phyloP scores from a whole-genome alignment of 2,888 invertebrate genomes.

The Diaprepes abbreviatus region DNA sequence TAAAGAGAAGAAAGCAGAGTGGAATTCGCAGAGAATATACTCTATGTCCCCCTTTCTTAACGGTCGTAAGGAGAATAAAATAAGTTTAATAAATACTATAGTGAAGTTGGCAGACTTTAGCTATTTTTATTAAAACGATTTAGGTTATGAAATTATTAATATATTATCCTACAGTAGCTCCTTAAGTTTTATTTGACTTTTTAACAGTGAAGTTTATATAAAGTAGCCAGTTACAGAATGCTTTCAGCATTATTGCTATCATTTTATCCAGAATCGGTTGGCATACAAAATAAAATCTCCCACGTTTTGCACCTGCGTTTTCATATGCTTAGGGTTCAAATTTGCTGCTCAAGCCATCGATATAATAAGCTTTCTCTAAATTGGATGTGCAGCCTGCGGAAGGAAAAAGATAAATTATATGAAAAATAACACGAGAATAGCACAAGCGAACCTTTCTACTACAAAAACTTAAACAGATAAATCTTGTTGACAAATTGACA shows the following conservation, averaged over 20 bases:
- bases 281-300: conserved; percentile 57
- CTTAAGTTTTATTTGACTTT: not conserved
- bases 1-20: too few relatives aligned
- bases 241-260: conserved; percentile 45
- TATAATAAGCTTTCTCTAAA: conserved; percentile 64
- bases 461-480: conserved; percentile 60
- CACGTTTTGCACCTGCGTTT: conserved; percentile 60
- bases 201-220: not conserved
- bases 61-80: too few relatives aligned
- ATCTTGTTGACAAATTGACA: conserved; percentile 65
- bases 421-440: conserved; percentile 60
- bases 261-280: conserved; percentile 39
- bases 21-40: too few relatives aligned
- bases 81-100: too few relatives aligned
- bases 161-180: too few relatives aligned
- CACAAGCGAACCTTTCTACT: conserved; percentile 50
- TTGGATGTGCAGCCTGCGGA: conserved; percentile 63
- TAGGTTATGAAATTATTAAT: too few relatives aligned
- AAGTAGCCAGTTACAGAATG: conserved; percentile 24
- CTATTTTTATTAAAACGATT: too few relatives aligned
- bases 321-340: conserved; percentile 57
- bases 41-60: too few relatives aligned
- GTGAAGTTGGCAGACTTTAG: too few relatives aligned
- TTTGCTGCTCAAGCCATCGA: conserved; percentile 56
- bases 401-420: conserved; percentile 65